Evolutionary conservation across 2,797 vertebrate species (phyloP), one percentile per base, ranked within the genome.

Genomic region (Coilia nasus): DNA sequence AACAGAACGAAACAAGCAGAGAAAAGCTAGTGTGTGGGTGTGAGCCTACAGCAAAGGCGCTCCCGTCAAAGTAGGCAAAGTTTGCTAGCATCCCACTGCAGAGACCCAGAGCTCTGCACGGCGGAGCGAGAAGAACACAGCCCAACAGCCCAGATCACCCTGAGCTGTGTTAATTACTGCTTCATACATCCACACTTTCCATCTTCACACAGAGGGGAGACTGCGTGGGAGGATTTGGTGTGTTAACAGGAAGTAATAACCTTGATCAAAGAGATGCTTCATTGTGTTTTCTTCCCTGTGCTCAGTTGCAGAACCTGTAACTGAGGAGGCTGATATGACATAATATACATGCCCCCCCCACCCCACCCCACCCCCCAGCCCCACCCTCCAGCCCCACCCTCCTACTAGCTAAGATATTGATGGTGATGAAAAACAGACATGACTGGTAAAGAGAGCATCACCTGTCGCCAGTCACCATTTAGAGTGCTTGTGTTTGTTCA

Each of bases 191-290:
- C 14, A 19, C 28, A 17, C 28, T 75, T 75, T 75, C 67, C 67
- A 15, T 75, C 62, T 71, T 59, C 28, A 81, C 83, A 81, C 78
- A 46, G 82, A 71, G 50, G 71, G 54, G 80, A 84, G 31, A 64
- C 82, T 57, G 82, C 83, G 83, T 85, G 64, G 81, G 60, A 57
- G 82, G 59, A 82, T 87, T 84, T 84, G 84, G 82, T 67, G 28
- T 85, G 82, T 84, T 86, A 85, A 83, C 86, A 86, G 84, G 82
- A 87, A 87, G 85, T 82, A 87, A 83, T 87, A 87, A 88, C 88
- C 86, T 88, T 87, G 87, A 89, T 89, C 86, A 88, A 88, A 90
- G 85, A 21, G 2, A 83, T 86, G 10, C 67, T 71, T 71, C 25
- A 31, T 67, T 71, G 25, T 71, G 28, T 71, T 31, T 71, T 19